Evolutionary conservation across 2,797 vertebrate genomes (phyloP).

Genomic region (Syngnathus acus): DNA sequence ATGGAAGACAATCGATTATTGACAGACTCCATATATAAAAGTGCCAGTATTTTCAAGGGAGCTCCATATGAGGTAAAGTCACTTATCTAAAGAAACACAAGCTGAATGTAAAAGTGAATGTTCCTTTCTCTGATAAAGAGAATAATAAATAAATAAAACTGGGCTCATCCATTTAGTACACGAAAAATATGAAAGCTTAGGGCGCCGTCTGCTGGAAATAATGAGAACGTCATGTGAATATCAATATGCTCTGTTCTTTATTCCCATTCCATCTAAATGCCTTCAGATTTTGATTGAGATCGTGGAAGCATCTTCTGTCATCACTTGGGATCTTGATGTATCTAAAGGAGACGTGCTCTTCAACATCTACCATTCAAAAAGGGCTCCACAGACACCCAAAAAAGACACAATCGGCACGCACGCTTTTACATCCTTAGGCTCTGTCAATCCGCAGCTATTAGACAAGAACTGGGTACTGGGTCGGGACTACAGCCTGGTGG

Average conservation of each 20-base stretch:
- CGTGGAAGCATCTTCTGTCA: conserved; percentile 84
- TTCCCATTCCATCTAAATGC: conserved; percentile 9
- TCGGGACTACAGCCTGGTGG: conserved; percentile 91
- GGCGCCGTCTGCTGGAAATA: conserved; percentile 31
- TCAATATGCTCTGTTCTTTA: background rate
- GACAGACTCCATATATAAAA: conserved; percentile 93
- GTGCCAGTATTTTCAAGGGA: conserved; percentile 88
- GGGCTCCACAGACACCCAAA: conserved; percentile 74
- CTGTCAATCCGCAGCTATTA: conserved; percentile 82
- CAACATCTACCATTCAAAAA: conserved; percentile 89
- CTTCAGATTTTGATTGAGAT: conserved; percentile 84
- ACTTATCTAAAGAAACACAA: background rate
- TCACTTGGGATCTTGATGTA: conserved; percentile 96
- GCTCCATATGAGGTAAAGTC: conserved; percentile 85
- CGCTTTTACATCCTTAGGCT: conserved; percentile 70
- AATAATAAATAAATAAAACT: background rate
- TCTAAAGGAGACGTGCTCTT: conserved; percentile 90
- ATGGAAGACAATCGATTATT: conserved; percentile 80
- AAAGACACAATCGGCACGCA: conserved; percentile 78
- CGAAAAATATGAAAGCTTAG: background rate
- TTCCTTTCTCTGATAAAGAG: background rate
- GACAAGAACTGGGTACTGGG: conserved; percentile 85
- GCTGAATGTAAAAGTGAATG: background rate
- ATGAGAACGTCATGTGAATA: too few relatives aligned
- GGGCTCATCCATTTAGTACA: too few relatives aligned